Percentiles rank a stretch among this genome's conserved stretches.
Evolutionary conservation across 2,888 invertebrate species (phyloP).

Genomic region (Callyntrura guangdongensis): DNA sequence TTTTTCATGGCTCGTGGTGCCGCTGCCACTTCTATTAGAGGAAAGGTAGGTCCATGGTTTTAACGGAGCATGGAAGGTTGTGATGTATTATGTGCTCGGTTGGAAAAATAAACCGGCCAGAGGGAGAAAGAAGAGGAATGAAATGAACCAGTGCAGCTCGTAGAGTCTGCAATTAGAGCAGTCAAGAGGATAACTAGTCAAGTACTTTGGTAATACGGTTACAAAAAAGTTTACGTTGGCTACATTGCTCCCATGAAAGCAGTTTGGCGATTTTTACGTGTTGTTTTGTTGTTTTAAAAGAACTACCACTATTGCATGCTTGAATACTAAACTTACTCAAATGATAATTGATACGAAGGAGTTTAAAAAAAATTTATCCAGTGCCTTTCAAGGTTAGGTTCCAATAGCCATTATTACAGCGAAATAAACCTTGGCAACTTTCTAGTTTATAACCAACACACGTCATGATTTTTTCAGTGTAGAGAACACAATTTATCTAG

Average conservation of each 20-base stretch:
- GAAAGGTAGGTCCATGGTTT: not conserved
- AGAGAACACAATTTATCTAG: too few species aligned
- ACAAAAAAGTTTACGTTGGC: not conserved
- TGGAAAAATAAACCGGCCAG: not conserved
- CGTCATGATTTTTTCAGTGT: too few species aligned
- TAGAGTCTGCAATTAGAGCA: slow-evolving; percentile 2
- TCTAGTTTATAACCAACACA: too few species aligned
- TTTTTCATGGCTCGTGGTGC: slow-evolving; percentile 49
- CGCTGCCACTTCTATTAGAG: slow-evolving; percentile 22
- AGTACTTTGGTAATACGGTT: not conserved
- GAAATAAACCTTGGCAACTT: too few species aligned
- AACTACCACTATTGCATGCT: too few species aligned
- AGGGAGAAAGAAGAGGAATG: not conserved
- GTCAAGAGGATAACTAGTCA: not conserved
- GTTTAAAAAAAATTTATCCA: not conserved
- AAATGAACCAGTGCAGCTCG: slow-evolving; percentile 9
- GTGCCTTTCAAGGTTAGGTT: too few species aligned
- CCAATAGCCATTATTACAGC: too few species aligned
- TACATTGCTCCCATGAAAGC: not conserved
- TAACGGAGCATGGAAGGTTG: not conserved
- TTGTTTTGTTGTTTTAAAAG: too few species aligned
- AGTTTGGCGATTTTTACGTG: too few species aligned
- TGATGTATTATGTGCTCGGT: not conserved
- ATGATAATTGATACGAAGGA: not conserved
- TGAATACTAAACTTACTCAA: too few species aligned